Percentiles rank a stretch among this genome's conserved stretches.
Conservation (phyloP, 2,113 vertebrate genomes). For the Odocoileus virginianus region DNA sequence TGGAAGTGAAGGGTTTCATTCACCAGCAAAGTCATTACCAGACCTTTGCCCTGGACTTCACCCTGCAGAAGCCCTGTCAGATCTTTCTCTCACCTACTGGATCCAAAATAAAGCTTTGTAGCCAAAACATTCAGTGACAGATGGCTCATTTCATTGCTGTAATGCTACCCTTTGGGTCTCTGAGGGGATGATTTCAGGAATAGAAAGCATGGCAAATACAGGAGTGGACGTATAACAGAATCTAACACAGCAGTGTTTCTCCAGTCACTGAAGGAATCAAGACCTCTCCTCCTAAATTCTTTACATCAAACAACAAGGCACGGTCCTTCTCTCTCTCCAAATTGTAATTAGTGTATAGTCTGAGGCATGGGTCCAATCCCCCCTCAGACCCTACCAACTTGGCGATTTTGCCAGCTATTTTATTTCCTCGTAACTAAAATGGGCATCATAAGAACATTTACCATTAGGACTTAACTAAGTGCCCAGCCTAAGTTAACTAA, state of each 20-base stretch:
- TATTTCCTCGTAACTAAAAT: not conserved
- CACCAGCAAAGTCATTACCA: not conserved
- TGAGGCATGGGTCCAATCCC: not conserved
- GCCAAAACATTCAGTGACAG: slow-evolving; percentile 35
- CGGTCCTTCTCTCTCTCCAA: not conserved
- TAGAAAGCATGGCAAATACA: not conserved
- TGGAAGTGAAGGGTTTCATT: not conserved
- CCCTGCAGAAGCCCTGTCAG: not conserved
- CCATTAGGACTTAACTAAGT: not conserved
- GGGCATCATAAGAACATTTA: not conserved
- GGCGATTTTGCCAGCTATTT: not conserved
- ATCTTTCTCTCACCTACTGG: not conserved
- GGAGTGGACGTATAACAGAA: not conserved
- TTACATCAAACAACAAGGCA: not conserved
- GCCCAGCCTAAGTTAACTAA: not conserved
- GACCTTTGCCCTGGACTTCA: not conserved
- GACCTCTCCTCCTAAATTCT: not conserved
- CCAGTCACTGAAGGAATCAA: not conserved
- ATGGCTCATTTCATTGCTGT: slow-evolving; percentile 15
- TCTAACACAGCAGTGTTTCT: not conserved
- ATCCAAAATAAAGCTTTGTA: not conserved
- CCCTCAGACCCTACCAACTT: not conserved
- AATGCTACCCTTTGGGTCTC: not conserved
- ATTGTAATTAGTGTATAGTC: not conserved
- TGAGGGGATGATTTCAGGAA: not conserved